These are phyloP conservation scores for Eristalis pertinax DNA, from an alignment of 2,888 invertebrate species.

Conservation along the genomic window DNA sequence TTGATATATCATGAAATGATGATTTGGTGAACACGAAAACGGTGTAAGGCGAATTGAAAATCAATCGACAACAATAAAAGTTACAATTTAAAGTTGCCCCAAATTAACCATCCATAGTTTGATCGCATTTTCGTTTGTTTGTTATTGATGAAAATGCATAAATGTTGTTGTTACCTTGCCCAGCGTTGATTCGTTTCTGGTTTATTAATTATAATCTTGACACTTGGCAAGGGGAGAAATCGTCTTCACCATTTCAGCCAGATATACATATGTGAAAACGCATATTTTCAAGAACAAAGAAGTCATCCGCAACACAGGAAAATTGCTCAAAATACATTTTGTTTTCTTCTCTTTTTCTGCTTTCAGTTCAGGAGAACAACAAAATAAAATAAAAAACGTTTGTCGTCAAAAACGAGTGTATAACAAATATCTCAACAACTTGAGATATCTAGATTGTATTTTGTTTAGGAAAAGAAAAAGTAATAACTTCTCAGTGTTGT, in stretches of 20 bases:
- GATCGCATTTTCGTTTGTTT: constrained; percentile 9
- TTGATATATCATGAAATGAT: constrained; percentile 24
- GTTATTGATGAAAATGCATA: constrained; percentile 30
- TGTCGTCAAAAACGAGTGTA: constrained; percentile 26
- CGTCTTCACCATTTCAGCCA: constrained; percentile 32
- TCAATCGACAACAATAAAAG: constrained; percentile 47
- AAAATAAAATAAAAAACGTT: constrained; percentile 14
- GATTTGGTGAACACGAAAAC: constrained; percentile 46
- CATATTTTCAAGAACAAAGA: constrained; percentile 71
- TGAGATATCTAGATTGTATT: background rate
- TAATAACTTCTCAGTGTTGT: background rate
- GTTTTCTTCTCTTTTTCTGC: constrained; percentile 34
- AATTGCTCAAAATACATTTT: constrained; percentile 40
- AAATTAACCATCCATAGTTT: constrained; percentile 11
- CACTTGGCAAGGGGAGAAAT: constrained; percentile 59
- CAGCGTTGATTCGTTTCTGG: background rate
- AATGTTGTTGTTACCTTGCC: constrained; percentile 14
- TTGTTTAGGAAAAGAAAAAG: constrained; percentile 1
- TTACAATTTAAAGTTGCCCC: background rate
- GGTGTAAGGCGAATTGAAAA: constrained; percentile 60
- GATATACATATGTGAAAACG: constrained; percentile 55
- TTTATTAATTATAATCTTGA: constrained; percentile 30
- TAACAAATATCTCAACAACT: constrained; percentile 18
- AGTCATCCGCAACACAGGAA: constrained; percentile 61
- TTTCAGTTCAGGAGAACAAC: constrained; percentile 26